Evolutionary conservation across 2,888 invertebrate species (phyloP).

Genomic region (Stenurella melanura): DNA sequence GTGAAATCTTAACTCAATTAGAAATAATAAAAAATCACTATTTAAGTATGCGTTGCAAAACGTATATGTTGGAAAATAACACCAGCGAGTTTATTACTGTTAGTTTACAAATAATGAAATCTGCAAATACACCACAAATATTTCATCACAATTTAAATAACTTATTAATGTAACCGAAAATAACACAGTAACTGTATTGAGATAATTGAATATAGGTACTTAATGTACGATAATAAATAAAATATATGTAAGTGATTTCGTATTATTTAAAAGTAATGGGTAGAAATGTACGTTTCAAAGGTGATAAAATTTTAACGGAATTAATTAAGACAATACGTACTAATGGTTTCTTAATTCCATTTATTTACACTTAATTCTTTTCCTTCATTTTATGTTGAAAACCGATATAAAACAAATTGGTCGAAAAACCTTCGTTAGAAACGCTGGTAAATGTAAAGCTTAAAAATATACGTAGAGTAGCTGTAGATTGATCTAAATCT

Average conservation of each 20-base stretch:
- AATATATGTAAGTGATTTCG: not conserved
- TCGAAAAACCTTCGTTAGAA: too few relatives aligned
- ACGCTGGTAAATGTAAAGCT: too few relatives aligned
- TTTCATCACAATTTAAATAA: constrained; percentile 12
- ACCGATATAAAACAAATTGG: too few relatives aligned
- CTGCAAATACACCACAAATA: constrained; percentile 9
- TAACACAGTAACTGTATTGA: constrained; percentile 21
- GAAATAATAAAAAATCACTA: not conserved
- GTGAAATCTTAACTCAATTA: not conserved
- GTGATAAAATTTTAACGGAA: too few relatives aligned
- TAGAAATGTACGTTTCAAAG: too few relatives aligned
- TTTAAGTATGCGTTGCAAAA: not conserved
- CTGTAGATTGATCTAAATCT: too few relatives aligned
- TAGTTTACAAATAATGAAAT: constrained; percentile 12
- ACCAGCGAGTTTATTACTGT: not conserved
- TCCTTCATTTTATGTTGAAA: too few relatives aligned
- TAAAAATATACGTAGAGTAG: too few relatives aligned
- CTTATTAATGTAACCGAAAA: not conserved
- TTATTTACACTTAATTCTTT: too few relatives aligned
- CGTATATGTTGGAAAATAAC: not conserved
- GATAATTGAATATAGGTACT: constrained; percentile 1
- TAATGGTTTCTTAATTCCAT: too few relatives aligned
- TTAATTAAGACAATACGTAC: too few relatives aligned
- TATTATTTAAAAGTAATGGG: not conserved
- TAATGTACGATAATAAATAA: not conserved